Base-by-base conservation (phyloP, 2,797 vertebrate species). In the Chaunax sp. region DNA sequence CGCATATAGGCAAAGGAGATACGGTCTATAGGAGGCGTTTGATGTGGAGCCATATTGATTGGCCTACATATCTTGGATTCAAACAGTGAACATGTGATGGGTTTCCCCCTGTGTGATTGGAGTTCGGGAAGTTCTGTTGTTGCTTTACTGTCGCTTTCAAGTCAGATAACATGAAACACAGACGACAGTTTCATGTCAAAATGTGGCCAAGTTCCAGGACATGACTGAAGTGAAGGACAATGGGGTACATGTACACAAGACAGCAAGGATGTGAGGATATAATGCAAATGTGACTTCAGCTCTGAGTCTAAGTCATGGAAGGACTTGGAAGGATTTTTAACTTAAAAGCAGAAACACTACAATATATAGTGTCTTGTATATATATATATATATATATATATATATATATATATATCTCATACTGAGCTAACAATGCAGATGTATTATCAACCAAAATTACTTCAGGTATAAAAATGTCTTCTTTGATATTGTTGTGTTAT, bases 31-130 rank as follows among this genome's bases (percentile, higher is more conserved):
- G 51, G 60, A 78, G 71, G n/a, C 14, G 47, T 92, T 88, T 89
- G 84, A 90, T 85, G 81, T 78, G 59, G 53, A 78, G 71, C 73
- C 20, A 20, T 83, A 91, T 90, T 82, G 89, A 92, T 89, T 84
- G 85, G 63, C 87, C 89, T 72, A 87, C 69, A 87, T 85, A 81
- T 68, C 69, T 62, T 23, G 45, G 75, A 86, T 89, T 85, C 87
- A 84, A 79, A 80, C 61, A 46, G 72, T 49, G 10, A 58, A 43
- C 66, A 56, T 62, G 55, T 47, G 57, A 68, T 0, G 45, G 22
- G 40, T 49, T 45, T 22, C 6, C 38, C 28, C 25, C 51, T 64
- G 52, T 22, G 64, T 19, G 54, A 51, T 53, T 61, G 47, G 52
- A 77, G 62, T 62, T 71, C 40, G 64, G 59, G 19, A 72, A 77